Evolutionary conservation across 2,888 invertebrate genomes (phyloP), one percentile per base, ranked within the genome.

Genomic region (Malachius bipustulatus): DNA sequence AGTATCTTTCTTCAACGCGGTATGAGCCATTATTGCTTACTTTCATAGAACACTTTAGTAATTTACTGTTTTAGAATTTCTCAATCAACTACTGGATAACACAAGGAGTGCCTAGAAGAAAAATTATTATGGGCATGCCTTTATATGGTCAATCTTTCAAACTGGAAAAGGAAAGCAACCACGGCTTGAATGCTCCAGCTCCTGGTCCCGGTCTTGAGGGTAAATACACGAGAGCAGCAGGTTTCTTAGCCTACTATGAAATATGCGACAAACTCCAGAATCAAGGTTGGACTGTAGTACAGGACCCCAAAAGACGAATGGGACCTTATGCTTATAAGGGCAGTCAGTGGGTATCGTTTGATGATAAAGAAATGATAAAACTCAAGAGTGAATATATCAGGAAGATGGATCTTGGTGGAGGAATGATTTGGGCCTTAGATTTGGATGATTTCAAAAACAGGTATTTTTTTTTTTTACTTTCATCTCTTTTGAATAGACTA

Each of bases 361-460:
- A 93, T 55, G 89, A 91, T 53, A 67, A 71, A 4, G 77, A 77
- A 16, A 88, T 81, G 63, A 77, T 91, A 28, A 70, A 73, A 41
- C 71, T 70, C 43, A 91, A 91, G 64, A 79, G 85, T 0, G 75
- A 84, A 49, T 79, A 77, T 50, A 75, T 89, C 19, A 73, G 82
- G 41, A 70, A 77, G 9, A 67, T 84, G 60, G 73, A 78, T 41
- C 69, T 91, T 11, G 89, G 80, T 9, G 89, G 89, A 38, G 88
- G 84, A 11, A 89, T 89, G 88, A 75, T 89, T 28, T 89, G 89
- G 89, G 88, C 89, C 0, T 63, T 89, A 19, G 89, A 89, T 65
- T 71, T 89, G 46, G 89, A 90, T 48, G 89, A 90, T 60, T 89
- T 87, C 55, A 75, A 71, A 42, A 77, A 81, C 53, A 43, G 52